Evolutionary conservation across 2,113 vertebrate genomes (phyloP), one percentile per base, ranked within the genome.

Genomic region (Clarias gariepinus): DNA sequence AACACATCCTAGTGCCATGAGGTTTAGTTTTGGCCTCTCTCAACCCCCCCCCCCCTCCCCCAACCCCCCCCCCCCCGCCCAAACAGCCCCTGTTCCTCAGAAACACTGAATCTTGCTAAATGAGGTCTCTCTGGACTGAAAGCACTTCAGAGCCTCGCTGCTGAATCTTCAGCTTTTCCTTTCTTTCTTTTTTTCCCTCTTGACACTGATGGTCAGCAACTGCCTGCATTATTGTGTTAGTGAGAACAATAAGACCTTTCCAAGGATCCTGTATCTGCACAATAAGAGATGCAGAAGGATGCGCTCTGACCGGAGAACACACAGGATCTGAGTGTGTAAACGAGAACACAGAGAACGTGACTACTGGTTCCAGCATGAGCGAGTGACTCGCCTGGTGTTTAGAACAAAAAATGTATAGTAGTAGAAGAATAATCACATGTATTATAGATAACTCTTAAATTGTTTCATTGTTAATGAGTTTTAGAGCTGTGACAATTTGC

Each of bases 71-170:
- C 74, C 28, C 10, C 21, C 13, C 15, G 11, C 33, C 13, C 36
- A 41, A 74, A 61, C 11, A 83, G 52, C 73, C 33, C 1, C 55
- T 4, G 74, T 60, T 57, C 82, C 68, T 74, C 28, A 60, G 41
- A 84, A 60, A 60, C 68, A 84, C 68, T 41, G 68, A 64, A 41
- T 60, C 68, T 60, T 73, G 64, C 33, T 73, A 60, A 84, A 60
- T 66, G 68, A 74, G 82, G 68, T 84, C 77, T 79, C 77, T 10
- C 77, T 41, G 77, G 77, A 79, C 55, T 57, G 2, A 16, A 11
- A 41, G 82, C 53, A 69, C 82, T n/a, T 60, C 33, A 9, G 21
- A 47, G 57, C 55, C 57, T 28, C 41, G 19, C 71, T 77, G 57
- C 58, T 77, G 83, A 77, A 68, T 64, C 74, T 79, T 79, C 47